phyloP scores from a whole-genome alignment of 2,113 vertebrate species.

The Thunnus thynnus region DNA sequence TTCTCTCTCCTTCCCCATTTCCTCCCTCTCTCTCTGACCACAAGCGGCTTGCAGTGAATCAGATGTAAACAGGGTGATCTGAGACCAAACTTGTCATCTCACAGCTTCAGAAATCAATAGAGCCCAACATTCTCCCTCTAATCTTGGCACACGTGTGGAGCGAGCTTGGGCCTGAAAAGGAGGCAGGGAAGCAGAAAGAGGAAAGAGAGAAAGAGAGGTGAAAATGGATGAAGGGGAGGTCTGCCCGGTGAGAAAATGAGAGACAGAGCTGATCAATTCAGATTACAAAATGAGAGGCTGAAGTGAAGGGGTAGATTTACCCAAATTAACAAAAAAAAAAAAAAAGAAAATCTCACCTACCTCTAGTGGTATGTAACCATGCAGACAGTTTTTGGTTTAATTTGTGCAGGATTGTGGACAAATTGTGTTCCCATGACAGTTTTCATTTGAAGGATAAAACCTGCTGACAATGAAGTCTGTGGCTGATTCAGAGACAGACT shows the following conservation, averaged over 20 bases:
- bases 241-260: background rate
- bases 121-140: conserved; percentile 56
- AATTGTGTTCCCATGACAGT: background rate
- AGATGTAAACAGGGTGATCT: conserved; percentile 72
- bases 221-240: conserved; percentile 19
- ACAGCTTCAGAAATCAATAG: conserved; percentile 79
- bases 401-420: background rate
- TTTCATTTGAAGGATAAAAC: background rate
- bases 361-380: too few species aligned
- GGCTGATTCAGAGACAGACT: background rate
- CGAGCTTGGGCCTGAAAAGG: conserved; percentile 35
- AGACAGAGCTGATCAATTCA: background rate
- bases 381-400: too few species aligned
- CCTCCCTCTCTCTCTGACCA: conserved; percentile 4
- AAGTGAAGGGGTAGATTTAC: background rate
- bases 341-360: too few species aligned
- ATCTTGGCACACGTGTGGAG: conserved; percentile 63
- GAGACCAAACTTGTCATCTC: conserved; percentile 76
- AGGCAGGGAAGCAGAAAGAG: conserved; percentile 26
- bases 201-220: background rate
- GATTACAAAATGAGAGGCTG: background rate
- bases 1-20: conserved; percentile 18
- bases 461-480: background rate
- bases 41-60: conserved; percentile 53
- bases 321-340: background rate